A percentile compares a stretch with the other conserved stretches of the same genome.
These are phyloP conservation scores for Trachelus stipa DNA, from an alignment of 2,888 invertebrate species.

Conservation along the genomic window DNA sequence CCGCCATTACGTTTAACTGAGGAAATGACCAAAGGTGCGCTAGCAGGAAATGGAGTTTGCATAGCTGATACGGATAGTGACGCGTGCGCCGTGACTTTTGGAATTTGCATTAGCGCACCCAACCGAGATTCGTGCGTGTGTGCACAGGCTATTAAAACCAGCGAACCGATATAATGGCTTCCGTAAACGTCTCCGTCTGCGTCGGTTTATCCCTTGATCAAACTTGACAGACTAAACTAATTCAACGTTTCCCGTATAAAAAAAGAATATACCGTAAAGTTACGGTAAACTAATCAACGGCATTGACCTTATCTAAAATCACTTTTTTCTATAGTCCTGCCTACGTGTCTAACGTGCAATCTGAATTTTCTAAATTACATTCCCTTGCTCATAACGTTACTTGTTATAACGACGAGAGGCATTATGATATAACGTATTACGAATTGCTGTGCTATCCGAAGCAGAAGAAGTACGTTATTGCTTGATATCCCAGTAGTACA, in stretches of 20 bases:
- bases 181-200: slow-evolving; percentile 36
- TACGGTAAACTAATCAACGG: neutral
- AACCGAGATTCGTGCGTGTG: neutral
- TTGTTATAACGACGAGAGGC: neutral
- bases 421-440: neutral
- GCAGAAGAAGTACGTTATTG: neutral
- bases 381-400: neutral
- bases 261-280: neutral
- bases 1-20: neutral
- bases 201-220: slow-evolving; percentile 13
- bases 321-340: neutral
- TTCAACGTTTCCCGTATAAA: neutral
- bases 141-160: slow-evolving; percentile 23
- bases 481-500: slow-evolving; percentile 34
- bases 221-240: neutral
- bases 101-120: neutral
- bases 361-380: neutral
- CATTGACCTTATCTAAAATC: neutral
- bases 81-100: neutral
- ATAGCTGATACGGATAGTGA: neutral
- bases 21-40: neutral
- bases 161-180: slow-evolving; percentile 32
- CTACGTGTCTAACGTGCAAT: neutral
- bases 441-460: neutral
- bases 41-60: neutral